phyloP scores from a whole-genome alignment of 1,140 invertebrate species.

The Fopius arisanus region DNA sequence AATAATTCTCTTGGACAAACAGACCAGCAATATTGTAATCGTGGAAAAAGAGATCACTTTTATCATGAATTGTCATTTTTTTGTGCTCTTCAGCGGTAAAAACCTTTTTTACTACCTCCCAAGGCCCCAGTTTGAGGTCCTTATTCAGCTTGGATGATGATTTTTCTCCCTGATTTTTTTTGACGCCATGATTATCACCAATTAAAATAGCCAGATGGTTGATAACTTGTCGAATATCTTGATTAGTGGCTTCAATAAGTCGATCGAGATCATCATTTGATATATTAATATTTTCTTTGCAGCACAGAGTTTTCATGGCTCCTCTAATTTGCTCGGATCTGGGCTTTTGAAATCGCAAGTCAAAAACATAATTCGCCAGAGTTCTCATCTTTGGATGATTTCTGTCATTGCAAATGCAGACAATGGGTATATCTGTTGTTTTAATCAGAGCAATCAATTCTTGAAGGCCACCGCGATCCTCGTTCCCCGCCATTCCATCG shows the following conservation, averaged over 20 bases:
- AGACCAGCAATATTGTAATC: slow-evolving; percentile 95
- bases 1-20: slow-evolving; percentile 98
- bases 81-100: slow-evolving; percentile 86
- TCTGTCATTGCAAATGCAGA: slow-evolving; percentile 99
- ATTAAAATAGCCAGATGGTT: slow-evolving; percentile 86
- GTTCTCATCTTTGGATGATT: slow-evolving; percentile 94
- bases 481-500: slow-evolving; percentile 99
- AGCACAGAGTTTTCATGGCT: slow-evolving; percentile 89
- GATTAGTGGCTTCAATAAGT: slow-evolving; percentile 88
- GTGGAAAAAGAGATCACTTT: slow-evolving; percentile 93
- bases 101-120: slow-evolving; percentile 91
- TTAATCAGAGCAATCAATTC: slow-evolving; percentile 96
- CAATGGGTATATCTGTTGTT: slow-evolving; percentile 87
- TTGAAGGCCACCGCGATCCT: slow-evolving; percentile 95
- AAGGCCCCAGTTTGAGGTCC: slow-evolving; percentile 89
- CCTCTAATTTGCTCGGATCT: slow-evolving; percentile 89
- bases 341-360: slow-evolving; percentile 86
- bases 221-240: slow-evolving; percentile 93
- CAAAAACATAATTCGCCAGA: slow-evolving; percentile 93
- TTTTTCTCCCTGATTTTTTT: slow-evolving; percentile 57
- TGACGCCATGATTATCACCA: slow-evolving; percentile 67
- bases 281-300: slow-evolving; percentile 90
- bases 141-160: slow-evolving; percentile 75
- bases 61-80: slow-evolving; percentile 84
- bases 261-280: slow-evolving; percentile 78